These are phyloP conservation scores for Rhodeus uyekii DNA, from an alignment of 2,797 vertebrate genomes.

Conservation along the genomic window DNA sequence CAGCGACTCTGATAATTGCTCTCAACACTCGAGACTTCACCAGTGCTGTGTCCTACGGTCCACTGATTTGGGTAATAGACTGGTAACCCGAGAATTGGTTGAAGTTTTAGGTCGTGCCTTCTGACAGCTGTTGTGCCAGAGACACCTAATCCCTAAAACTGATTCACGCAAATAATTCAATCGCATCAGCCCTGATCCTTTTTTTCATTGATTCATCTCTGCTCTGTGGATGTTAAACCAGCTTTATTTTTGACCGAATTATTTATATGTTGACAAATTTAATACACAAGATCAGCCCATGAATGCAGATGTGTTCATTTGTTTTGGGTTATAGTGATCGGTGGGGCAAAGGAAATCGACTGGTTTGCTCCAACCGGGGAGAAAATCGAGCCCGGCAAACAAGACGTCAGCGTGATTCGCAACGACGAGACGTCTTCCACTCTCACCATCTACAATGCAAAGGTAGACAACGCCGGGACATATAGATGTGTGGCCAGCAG, in stretches of 20 bases:
- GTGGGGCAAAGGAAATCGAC: conserved; percentile 89
- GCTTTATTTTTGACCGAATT: conserved; percentile 15
- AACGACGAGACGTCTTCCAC: conserved; percentile 91
- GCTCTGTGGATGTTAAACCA: not conserved
- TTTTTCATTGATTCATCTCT: conserved; percentile 26
- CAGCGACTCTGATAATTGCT: conserved; percentile 43
- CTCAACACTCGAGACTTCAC: conserved; percentile 36
- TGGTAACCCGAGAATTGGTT: conserved; percentile 22
- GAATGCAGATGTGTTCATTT: conserved; percentile 9
- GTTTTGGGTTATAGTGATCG: conserved; percentile 77
- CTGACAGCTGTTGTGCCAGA: conserved; percentile 17
- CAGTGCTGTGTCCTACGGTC: conserved; percentile 32
- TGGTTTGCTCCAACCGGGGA: conserved; percentile 94
- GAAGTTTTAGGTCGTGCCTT: conserved; percentile 45
- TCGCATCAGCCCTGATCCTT: conserved; percentile 15
- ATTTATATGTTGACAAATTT: conserved; percentile 9
- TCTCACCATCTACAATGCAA: conserved; percentile 93
- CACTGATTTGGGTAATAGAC: conserved; percentile 42
- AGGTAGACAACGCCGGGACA: conserved; percentile 88
- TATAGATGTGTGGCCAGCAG: conserved; percentile 91
- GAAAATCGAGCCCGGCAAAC: conserved; percentile 86
- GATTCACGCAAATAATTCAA: conserved; percentile 31
- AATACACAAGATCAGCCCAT: not conserved
- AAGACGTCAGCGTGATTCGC: conserved; percentile 87
- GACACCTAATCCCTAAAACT: conserved; percentile 37